Percentiles rank a stretch among this genome's conserved stretches.
These are phyloP conservation scores for Tragelaphus scriptus DNA, from an alignment of 2,113 vertebrate species.

Conservation along the genomic window DNA sequence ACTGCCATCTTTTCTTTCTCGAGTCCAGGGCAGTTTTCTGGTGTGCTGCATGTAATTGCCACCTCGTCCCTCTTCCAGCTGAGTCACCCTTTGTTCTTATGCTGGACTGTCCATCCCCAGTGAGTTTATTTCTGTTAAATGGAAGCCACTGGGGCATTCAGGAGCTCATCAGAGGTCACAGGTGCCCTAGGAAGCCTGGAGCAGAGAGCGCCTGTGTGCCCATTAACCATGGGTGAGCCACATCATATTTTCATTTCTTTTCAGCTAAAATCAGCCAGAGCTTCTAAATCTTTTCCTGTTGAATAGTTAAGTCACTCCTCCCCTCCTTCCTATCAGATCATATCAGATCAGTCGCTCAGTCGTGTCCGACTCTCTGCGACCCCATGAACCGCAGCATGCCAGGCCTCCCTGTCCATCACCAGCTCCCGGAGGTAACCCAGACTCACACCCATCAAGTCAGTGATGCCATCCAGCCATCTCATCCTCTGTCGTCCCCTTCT, in stretches of 20 bases:
- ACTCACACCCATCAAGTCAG: no score
- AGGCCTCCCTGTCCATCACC: no score
- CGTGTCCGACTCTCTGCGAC: no score
- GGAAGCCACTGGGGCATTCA: neutral
- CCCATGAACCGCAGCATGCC: no score
- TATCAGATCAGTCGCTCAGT: no score
- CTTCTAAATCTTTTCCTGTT: neutral
- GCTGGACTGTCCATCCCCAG: neutral
- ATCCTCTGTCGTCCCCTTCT: no score
- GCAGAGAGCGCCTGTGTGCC: neutral
- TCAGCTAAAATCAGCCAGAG: neutral
- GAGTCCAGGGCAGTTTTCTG: neutral
- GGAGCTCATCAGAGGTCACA: fast-evolving
- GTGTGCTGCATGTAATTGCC: neutral
- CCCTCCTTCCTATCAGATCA: neutral
- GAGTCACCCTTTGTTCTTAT: neutral
- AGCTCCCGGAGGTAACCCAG: no score
- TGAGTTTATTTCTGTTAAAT: neutral
- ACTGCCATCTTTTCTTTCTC: neutral
- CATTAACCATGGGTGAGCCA: neutral
- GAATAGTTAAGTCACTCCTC: neutral
- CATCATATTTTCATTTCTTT: neutral
- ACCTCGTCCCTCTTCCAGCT: neutral
- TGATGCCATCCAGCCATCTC: no score
- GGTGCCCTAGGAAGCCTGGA: no score